A percentile compares a stretch with the other conserved stretches of the same genome.
These are phyloP conservation scores for Chloropsis hardwickii DNA, from an alignment of 2,113 vertebrate genomes.

Conservation along the genomic window DNA sequence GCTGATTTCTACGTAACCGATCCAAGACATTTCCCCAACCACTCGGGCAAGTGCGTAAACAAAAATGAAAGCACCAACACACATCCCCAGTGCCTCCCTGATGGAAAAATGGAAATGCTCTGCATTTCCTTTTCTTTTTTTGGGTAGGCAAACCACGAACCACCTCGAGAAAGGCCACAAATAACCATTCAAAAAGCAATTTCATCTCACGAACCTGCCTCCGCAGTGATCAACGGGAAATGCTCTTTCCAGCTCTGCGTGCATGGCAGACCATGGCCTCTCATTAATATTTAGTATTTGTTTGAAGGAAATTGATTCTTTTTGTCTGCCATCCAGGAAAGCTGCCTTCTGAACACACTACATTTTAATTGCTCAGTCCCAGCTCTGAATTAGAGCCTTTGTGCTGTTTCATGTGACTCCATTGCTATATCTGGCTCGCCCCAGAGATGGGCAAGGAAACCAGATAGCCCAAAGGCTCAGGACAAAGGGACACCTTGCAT, in stretches of 20 bases:
- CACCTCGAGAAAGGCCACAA: not conserved
- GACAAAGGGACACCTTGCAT: not conserved
- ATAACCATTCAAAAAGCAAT: not conserved
- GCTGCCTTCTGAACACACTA: not conserved
- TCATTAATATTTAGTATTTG: slow-evolving; percentile 71
- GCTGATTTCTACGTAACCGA: not conserved
- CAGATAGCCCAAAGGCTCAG: not conserved
- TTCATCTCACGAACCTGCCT: not conserved
- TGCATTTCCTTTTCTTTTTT: not conserved
- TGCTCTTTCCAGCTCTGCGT: not conserved
- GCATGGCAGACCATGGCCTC: not conserved
- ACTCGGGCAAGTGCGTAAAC: not conserved
- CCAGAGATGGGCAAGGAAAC: not conserved
- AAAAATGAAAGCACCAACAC: not conserved
- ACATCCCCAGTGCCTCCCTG: not conserved
- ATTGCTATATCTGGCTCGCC: not conserved
- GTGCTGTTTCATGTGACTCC: not conserved
- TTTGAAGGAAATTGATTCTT: slow-evolving; percentile 61
- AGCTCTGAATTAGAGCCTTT: slow-evolving; percentile 11
- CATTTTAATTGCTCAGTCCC: slow-evolving; percentile 35
- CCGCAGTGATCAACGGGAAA: not conserved
- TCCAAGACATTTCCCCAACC: not conserved
- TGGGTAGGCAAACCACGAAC: not conserved
- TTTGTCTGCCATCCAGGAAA: slow-evolving; percentile 25
- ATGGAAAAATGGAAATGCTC: not conserved